These are phyloP conservation scores for Drosophila elegans DNA, from an alignment of 1,140 invertebrate species.

Conservation along the genomic window DNA sequence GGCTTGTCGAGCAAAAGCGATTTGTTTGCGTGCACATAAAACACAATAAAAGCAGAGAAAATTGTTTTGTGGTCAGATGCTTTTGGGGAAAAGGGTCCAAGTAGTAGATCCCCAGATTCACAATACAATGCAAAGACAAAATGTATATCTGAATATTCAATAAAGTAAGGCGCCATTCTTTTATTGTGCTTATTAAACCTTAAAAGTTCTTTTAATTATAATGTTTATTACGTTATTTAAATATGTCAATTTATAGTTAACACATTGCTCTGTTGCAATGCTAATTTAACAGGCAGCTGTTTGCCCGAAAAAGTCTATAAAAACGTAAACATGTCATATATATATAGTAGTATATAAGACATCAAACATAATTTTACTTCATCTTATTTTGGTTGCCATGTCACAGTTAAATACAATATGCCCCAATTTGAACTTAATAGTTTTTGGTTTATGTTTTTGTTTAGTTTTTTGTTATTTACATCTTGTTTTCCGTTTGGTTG, in stretches of 20 bases:
- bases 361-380: slow-evolving; percentile 8
- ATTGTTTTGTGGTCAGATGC: slow-evolving; percentile 11
- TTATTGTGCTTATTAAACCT: too few relatives aligned
- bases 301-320: neutral
- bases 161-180: too few relatives aligned
- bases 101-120: too few relatives aligned
- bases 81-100: neutral
- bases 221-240: neutral
- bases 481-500: slow-evolving; percentile 39
- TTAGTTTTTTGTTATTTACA: slow-evolving; percentile 56
- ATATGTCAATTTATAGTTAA: neutral
- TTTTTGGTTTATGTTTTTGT: slow-evolving; percentile 36
- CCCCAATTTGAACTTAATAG: slow-evolving; percentile 67
- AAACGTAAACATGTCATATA: neutral
- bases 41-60: slow-evolving; percentile 21
- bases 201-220: neutral
- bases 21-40: slow-evolving; percentile 58
- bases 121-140: too few relatives aligned
- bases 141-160: too few relatives aligned
- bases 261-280: slow-evolving; percentile 1
- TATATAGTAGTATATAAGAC: slow-evolving; percentile 1
- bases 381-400: slow-evolving; percentile 34
- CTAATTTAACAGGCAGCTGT: neutral
- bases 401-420: slow-evolving; percentile 71
- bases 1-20: slow-evolving; percentile 20